A percentile compares a stretch with the other conserved stretches of the same genome.
Conservation (phyloP, 2,113 vertebrate species). For the Micronisus gabar region DNA sequence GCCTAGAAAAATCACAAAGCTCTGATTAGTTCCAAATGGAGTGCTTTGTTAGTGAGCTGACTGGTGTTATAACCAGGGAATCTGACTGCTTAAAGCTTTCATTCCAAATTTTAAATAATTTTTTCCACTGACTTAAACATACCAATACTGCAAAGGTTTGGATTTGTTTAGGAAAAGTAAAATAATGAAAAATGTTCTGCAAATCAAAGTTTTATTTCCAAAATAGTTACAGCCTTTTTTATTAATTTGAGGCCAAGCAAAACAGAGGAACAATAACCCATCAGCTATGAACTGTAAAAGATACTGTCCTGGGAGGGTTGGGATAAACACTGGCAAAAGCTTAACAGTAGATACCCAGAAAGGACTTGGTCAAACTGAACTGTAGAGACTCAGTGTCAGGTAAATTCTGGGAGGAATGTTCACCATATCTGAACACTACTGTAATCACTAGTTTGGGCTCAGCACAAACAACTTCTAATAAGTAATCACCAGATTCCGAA, state of each 20-base stretch:
- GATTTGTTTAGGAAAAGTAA: neutral
- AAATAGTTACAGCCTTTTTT: neutral
- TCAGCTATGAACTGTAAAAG: neutral
- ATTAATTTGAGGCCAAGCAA: neutral
- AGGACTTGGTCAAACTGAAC: neutral
- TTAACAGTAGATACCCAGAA: neutral
- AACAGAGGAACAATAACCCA: neutral
- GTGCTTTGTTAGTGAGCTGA: neutral
- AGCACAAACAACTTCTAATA: neutral
- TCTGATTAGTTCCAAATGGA: constrained; percentile 49
- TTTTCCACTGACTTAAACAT: constrained; percentile 54
- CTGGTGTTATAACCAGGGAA: neutral
- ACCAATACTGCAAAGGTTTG: neutral
- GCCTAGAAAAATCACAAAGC: constrained; percentile 7
- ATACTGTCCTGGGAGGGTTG: neutral
- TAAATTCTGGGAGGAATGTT: neutral
- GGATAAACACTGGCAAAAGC: neutral
- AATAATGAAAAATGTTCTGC: neutral
- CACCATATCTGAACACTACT: neutral
- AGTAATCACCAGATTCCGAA: neutral
- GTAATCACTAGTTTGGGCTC: neutral
- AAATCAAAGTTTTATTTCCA: neutral
- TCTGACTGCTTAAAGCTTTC: neutral
- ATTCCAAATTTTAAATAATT: neutral
- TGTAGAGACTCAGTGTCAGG: neutral